These are phyloP conservation scores for Manduca sexta DNA, from an alignment of 1,140 invertebrate species.

Conservation along the genomic window DNA sequence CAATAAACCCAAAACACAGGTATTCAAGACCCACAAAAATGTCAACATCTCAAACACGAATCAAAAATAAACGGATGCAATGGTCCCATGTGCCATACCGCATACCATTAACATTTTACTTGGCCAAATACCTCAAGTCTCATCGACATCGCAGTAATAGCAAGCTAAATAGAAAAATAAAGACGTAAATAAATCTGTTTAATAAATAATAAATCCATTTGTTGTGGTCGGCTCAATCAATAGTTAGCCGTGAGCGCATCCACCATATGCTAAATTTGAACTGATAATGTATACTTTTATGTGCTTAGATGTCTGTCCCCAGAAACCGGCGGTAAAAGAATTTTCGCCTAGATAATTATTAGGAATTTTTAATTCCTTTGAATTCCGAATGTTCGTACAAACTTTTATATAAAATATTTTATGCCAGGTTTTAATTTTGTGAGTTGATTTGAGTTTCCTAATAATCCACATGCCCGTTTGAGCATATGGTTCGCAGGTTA, in stretches of 20 bases:
- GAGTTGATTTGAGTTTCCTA: too few species aligned
- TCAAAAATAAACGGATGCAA: slow-evolving; percentile 15
- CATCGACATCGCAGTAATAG: slow-evolving; percentile 7
- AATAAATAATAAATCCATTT: too few species aligned
- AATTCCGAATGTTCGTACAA: too few species aligned
- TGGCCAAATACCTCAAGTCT: slow-evolving; percentile 10
- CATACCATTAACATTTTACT: slow-evolving; percentile 11
- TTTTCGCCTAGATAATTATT: neutral
- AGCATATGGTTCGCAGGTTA: too few species aligned
- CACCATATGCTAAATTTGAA: neutral
- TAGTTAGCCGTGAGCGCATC: neutral
- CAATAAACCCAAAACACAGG: too few species aligned
- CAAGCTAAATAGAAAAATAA: neutral
- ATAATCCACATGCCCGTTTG: too few species aligned
- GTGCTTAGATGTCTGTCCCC: neutral
- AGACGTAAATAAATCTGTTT: too few species aligned
- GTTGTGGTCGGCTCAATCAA: too few species aligned
- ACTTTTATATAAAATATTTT: too few species aligned
- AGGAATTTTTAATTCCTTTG: neutral
- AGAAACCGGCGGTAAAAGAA: neutral
- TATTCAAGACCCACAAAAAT: too few species aligned
- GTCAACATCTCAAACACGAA: neutral
- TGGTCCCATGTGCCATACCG: neutral
- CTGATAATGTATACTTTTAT: neutral
- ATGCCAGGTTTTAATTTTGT: too few species aligned